Evolutionary conservation across 2,797 vertebrate species (phyloP).

Genomic region (Furcifer pardalis): DNA sequence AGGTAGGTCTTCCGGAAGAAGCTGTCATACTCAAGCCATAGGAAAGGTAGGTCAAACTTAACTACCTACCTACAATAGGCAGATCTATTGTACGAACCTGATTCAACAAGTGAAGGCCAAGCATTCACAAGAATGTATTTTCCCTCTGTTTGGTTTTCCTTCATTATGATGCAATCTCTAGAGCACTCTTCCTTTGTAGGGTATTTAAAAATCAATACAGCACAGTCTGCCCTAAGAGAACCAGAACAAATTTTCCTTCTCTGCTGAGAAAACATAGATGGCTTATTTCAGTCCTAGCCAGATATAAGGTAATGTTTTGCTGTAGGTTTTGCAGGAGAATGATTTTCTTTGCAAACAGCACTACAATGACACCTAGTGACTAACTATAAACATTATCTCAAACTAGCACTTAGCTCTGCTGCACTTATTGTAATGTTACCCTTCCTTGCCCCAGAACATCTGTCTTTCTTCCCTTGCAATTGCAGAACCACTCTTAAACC

Average conservation of each 20-base stretch:
- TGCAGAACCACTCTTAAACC: too few relatives aligned
- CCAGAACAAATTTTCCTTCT: neutral
- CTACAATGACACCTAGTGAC: neutral
- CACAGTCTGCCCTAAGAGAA: neutral
- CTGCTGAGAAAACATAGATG: neutral
- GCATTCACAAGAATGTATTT: neutral
- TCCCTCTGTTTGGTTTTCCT: neutral
- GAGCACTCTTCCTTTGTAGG: neutral
- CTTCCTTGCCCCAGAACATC: neutral
- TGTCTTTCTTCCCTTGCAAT: neutral
- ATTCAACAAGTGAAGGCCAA: neutral
- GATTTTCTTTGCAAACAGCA: neutral
- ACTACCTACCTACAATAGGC: too few relatives aligned
- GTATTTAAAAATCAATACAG: neutral
- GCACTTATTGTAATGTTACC: neutral
- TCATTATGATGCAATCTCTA: neutral
- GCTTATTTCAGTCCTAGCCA: neutral
- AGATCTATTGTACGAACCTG: neutral
- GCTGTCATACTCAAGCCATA: neutral
- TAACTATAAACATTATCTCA: neutral
- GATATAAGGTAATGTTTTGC: neutral
- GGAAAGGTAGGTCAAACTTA: too few relatives aligned
- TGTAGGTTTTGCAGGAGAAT: neutral
- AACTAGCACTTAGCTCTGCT: neutral
- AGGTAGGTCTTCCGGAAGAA: neutral